These are phyloP conservation scores for Leptopilina syphax DNA, from an alignment of 2,888 invertebrate genomes.

Conservation along the genomic window DNA sequence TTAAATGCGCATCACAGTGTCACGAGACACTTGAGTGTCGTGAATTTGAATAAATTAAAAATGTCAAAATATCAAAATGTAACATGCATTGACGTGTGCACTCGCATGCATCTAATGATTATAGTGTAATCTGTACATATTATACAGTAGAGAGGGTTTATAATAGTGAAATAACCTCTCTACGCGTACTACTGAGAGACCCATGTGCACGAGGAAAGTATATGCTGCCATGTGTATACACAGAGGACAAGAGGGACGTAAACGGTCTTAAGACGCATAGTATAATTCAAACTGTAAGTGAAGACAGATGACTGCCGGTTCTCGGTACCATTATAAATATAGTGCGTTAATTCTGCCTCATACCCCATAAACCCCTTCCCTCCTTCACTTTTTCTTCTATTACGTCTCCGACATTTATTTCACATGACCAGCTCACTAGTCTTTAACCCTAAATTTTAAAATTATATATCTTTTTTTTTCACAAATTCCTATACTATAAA, in stretches of 20 bases:
- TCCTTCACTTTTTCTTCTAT: conserved; percentile 21
- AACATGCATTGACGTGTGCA: background rate
- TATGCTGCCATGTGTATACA: conserved; percentile 30
- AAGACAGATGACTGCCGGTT: conserved; percentile 45
- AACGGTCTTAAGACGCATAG: conserved; percentile 28
- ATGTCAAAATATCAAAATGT: background rate
- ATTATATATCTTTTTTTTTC: conserved; percentile 9
- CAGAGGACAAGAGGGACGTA: background rate
- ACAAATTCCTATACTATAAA: conserved; percentile 19
- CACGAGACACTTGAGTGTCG: too few relatives aligned
- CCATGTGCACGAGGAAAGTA: conserved; percentile 27
- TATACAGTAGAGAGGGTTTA: background rate
- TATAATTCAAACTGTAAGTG: conserved; percentile 42
- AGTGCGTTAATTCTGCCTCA: conserved; percentile 26
- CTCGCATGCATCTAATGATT: background rate
- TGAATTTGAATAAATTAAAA: background rate
- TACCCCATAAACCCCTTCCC: background rate
- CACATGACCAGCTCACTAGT: conserved; percentile 16
- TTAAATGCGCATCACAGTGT: too few relatives aligned
- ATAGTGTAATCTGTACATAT: background rate
- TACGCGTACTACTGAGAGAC: conserved; percentile 25
- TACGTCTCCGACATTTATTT: conserved; percentile 32
- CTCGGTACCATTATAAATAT: conserved; percentile 35
- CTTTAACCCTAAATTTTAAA: conserved; percentile 9
- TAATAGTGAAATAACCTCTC: conserved; percentile 32